Evolutionary conservation across 23 tunicate genomes (phyloP).

Genomic region (Halocynthia roretzi): DNA sequence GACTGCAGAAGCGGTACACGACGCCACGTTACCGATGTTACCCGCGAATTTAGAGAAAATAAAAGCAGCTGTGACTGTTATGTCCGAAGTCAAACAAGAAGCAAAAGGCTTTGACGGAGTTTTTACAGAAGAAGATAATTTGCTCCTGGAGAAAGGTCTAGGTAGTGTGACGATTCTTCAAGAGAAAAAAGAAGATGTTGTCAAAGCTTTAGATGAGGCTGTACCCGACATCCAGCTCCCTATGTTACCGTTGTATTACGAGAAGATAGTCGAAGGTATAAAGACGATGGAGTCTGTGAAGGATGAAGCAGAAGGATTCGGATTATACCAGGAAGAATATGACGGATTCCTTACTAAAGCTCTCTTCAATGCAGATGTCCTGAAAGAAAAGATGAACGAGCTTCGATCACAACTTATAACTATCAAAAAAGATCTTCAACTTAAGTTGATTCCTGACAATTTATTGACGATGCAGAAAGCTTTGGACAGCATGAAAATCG

Average conservation of each 20-base stretch:
- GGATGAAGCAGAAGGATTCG: not conserved
- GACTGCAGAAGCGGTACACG: not conserved
- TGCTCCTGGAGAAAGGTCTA: not conserved
- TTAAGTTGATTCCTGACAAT: constrained; percentile 24
- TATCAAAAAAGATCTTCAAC: not conserved
- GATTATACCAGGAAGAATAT: constrained; percentile 18
- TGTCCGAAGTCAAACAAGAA: constrained; percentile 12
- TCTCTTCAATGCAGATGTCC: constrained; percentile 9
- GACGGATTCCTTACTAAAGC: constrained; percentile 4
- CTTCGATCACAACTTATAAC: not conserved
- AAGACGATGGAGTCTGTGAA: not conserved
- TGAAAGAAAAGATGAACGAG: constrained; percentile 12
- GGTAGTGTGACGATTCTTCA: not conserved
- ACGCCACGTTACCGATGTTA: constrained; percentile 4
- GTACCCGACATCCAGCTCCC: constrained; percentile 17
- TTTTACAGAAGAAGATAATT: constrained; percentile 8
- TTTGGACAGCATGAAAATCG: constrained; percentile 7
- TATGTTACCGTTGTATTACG: constrained; percentile 2
- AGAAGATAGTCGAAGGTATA: constrained; percentile 7
- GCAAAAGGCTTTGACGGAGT: constrained; percentile 17
- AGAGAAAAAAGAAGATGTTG: constrained; percentile 5
- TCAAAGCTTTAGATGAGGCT: not conserved
- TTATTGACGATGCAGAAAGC: not conserved
- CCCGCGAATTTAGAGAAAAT: constrained; percentile 4
- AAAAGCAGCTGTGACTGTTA: constrained; percentile 1